phyloP scores from a whole-genome alignment of 2,888 invertebrate genomes.

The Drosophila neonasuta region DNA sequence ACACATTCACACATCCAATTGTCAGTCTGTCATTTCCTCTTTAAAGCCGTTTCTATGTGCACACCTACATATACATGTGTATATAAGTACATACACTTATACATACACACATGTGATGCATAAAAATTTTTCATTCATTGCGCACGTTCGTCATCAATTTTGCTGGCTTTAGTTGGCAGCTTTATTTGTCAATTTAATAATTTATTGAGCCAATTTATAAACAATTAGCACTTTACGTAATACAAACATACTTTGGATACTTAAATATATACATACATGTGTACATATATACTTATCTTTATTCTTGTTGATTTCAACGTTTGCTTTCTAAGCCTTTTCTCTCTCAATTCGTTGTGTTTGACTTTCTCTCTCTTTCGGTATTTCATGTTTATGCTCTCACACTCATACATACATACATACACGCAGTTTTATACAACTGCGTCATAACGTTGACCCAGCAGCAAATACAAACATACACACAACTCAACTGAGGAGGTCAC shows the following conservation, averaged over 20 bases:
- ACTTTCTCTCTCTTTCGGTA: conserved; percentile 15
- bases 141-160: conserved; percentile 31
- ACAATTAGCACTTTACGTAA: conserved; percentile 59
- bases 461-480: not conserved
- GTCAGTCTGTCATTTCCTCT: conserved; percentile 55
- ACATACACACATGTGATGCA: not conserved
- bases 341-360: conserved; percentile 30
- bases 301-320: conserved; percentile 40
- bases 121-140: conserved; percentile 34
- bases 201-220: conserved; percentile 55
- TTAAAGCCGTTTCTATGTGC: conserved; percentile 14
- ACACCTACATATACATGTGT: not conserved
- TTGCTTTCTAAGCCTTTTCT: conserved; percentile 49
- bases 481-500: not conserved
- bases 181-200: conserved; percentile 51
- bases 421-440: conserved; percentile 38
- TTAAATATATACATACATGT: conserved; percentile 6
- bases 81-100: not conserved
- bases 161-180: conserved; percentile 18
- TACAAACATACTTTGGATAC: conserved; percentile 21
- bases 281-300: conserved; percentile 1
- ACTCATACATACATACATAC: conserved; percentile 14
- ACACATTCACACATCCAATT: conserved; percentile 31
- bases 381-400: conserved; percentile 22
- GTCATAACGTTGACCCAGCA: conserved; percentile 43